Percentiles rank a stretch among this genome's conserved stretches.
Conservation (phyloP, 53 echinoderm and acorn worm species). For the Holothuria leucospilota region DNA sequence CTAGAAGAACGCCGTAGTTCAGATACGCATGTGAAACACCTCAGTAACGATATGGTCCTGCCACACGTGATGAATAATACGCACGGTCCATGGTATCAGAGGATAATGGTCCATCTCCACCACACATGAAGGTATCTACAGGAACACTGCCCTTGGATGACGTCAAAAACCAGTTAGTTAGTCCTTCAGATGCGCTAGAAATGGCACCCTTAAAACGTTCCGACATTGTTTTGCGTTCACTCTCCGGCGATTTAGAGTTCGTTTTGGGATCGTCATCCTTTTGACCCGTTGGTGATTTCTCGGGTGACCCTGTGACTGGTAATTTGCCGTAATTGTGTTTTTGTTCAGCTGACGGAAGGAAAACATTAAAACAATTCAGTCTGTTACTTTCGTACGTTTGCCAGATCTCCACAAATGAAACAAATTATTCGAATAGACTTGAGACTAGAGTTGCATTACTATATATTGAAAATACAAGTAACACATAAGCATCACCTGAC, state of each 20-base stretch:
- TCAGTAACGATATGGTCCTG: neutral
- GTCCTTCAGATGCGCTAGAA: constrained; percentile 24
- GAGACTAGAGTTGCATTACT: too few species aligned
- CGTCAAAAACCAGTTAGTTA: constrained; percentile 24
- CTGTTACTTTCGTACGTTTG: too few species aligned
- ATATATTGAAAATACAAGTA: too few species aligned
- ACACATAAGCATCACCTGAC: too few species aligned
- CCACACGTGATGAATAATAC: constrained; percentile 4
- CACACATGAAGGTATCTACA: constrained; percentile 40
- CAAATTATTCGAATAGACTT: too few species aligned
- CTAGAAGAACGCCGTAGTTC: neutral
- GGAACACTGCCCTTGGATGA: constrained; percentile 17
- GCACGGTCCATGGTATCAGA: constrained; percentile 12
- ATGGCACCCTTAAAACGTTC: constrained; percentile 43
- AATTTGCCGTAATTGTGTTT: constrained; percentile 35
- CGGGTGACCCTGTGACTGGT: constrained; percentile 25
- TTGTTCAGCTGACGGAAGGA: neutral
- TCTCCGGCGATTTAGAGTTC: constrained; percentile 7
- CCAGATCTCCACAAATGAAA: too few species aligned
- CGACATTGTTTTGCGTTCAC: constrained; percentile 31
- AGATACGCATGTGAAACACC: neutral
- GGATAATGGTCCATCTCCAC: constrained; percentile 9
- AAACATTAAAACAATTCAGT: neutral
- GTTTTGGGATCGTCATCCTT: neutral
- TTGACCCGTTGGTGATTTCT: neutral